Percentiles rank a stretch among this genome's conserved stretches.
Conservation (phyloP, 2,888 invertebrate genomes). For the Watsonalla cultraria region DNA sequence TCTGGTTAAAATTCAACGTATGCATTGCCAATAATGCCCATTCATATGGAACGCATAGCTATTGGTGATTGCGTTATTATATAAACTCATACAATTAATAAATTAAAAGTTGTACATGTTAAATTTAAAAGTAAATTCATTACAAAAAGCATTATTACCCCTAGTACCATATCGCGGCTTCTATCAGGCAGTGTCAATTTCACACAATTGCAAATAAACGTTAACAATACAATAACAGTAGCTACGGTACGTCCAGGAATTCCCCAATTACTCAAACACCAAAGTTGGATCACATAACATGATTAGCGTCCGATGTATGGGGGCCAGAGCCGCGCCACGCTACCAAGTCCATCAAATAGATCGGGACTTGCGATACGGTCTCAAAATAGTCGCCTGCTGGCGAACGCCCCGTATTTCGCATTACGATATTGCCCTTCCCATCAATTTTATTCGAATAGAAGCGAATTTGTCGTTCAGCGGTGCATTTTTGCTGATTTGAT, state of each 20-base stretch:
- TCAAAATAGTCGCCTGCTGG: constrained; percentile 52
- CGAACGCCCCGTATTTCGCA: constrained; percentile 48
- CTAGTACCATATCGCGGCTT: background rate
- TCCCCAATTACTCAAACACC: constrained; percentile 46
- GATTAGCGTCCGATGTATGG: constrained; percentile 52
- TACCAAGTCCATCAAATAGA: constrained; percentile 71
- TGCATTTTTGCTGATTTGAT: constrained; percentile 28
- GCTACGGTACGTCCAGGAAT: constrained; percentile 24
- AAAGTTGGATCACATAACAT: constrained; percentile 50
- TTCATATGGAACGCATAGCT: background rate
- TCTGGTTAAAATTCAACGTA: constrained; percentile 56
- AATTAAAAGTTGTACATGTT: background rate
- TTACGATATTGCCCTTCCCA: constrained; percentile 67
- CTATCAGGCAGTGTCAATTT: constrained; percentile 5
- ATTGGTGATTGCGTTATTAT: constrained; percentile 21
- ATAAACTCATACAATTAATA: constrained; percentile 15
- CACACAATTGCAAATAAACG: constrained; percentile 14
- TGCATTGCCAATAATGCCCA: constrained; percentile 33
- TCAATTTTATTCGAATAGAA: constrained; percentile 55
- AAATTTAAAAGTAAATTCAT: background rate
- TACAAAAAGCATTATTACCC: background rate
- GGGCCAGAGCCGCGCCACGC: constrained; percentile 39
- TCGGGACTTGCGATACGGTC: constrained; percentile 57
- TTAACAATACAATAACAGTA: constrained; percentile 13
- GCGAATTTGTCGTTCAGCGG: constrained; percentile 30